Conservation (phyloP, 2,888 invertebrate species). For the Formica aserva region DNA sequence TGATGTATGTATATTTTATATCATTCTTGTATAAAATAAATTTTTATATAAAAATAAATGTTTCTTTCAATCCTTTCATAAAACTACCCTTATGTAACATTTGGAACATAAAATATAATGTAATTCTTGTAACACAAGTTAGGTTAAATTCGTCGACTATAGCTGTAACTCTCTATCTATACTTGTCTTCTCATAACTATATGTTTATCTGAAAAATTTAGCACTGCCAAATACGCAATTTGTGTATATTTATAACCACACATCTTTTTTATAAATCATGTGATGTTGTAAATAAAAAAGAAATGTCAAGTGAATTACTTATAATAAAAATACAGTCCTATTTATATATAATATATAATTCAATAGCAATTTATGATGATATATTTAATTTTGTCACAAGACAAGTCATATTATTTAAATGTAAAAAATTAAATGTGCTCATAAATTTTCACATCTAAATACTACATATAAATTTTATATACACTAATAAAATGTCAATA, state of each 20-base stretch:
- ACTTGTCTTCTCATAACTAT: slow-evolving; percentile 47
- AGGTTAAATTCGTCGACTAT: slow-evolving; percentile 25
- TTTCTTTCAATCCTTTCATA: background rate
- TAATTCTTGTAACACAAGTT: slow-evolving; percentile 18
- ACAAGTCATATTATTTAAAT: background rate
- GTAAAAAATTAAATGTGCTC: background rate
- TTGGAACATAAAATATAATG: slow-evolving; percentile 14
- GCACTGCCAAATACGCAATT: slow-evolving; percentile 74
- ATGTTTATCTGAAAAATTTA: slow-evolving; percentile 54
- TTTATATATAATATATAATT: background rate
- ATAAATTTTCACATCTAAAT: background rate
- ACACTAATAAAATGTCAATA: background rate
- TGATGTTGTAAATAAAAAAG: background rate
- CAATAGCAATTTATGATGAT: background rate
- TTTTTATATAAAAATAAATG: background rate
- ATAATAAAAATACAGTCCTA: background rate
- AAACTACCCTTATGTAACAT: slow-evolving; percentile 7
- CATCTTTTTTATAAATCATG: slow-evolving; percentile 20
- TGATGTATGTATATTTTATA: background rate
- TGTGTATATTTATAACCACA: slow-evolving; percentile 54
- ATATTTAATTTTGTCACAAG: background rate
- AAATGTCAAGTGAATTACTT: background rate
- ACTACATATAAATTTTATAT: background rate
- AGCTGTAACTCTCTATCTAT: slow-evolving; percentile 46
- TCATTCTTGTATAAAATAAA: background rate